phyloP scores from a whole-genome alignment of 2,888 invertebrate genomes.

The Coremacera marginata region DNA sequence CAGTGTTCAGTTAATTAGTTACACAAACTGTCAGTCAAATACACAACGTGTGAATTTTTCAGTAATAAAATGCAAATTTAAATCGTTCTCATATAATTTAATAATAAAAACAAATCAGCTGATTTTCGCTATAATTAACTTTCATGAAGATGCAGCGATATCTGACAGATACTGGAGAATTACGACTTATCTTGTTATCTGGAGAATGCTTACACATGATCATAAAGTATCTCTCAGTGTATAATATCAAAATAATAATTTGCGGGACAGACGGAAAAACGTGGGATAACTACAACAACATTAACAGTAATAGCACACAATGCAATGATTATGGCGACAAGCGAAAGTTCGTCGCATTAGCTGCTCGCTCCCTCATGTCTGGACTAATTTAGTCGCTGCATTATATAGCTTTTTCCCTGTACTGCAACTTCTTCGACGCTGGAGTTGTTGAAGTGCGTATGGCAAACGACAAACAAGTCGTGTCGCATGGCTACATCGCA shows the following conservation, averaged over 20 bases:
- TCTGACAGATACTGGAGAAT: not conserved
- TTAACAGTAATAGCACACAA: not conserved
- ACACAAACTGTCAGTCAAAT: not conserved
- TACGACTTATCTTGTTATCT: not conserved
- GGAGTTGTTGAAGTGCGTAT: not conserved
- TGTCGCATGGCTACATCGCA: not conserved
- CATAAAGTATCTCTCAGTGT: not conserved
- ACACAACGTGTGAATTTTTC: no score
- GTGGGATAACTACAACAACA: not conserved
- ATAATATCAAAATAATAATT: conserved; percentile 9
- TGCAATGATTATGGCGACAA: conserved; percentile 22
- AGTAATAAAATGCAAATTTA: no score
- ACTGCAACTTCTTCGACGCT: not conserved
- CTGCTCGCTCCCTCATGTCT: not conserved
- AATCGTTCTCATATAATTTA: no score
- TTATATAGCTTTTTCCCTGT: not conserved
- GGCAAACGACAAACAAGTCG: not conserved
- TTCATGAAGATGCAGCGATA: not conserved
- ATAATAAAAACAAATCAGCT: no score
- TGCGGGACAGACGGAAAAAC: conserved; percentile 6
- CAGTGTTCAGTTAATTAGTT: not conserved
- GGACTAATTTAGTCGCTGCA: not conserved
- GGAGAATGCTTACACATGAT: not conserved
- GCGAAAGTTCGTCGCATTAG: conserved; percentile 13
- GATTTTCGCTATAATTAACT: conserved; percentile 13